Conservation (phyloP, 2,888 invertebrate genomes). For the Leuctra nigra region DNA sequence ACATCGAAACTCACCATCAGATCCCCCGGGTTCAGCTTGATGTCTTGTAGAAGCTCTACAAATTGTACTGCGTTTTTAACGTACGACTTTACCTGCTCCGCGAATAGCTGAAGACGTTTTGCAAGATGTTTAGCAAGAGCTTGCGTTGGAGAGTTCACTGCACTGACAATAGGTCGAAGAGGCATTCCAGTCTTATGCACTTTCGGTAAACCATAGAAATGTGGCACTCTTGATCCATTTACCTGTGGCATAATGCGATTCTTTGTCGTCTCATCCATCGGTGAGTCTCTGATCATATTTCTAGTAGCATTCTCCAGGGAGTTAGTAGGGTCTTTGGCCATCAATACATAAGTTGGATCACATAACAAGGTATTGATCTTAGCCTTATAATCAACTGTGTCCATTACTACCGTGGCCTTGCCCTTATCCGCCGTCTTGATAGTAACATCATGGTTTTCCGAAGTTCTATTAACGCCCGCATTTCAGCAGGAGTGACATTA, state of each 20-base stretch:
- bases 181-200: background rate
- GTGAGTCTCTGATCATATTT: background rate
- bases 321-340: background rate
- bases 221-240: background rate
- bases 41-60: background rate
- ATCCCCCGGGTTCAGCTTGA: background rate
- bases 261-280: background rate
- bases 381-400: background rate
- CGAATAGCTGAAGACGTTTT: background rate
- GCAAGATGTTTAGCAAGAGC: background rate
- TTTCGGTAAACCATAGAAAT: slow-evolving; percentile 9
- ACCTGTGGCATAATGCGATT: background rate
- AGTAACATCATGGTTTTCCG: background rate
- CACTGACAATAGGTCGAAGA: too few species aligned
- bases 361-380: slow-evolving; percentile 1
- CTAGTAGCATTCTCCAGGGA: background rate
- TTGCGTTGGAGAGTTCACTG: background rate
- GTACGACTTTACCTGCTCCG: background rate
- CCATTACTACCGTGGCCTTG: slow-evolving; percentile 5
- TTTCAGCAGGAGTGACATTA: background rate
- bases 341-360: background rate
- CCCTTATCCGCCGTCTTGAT: slow-evolving; percentile 1
- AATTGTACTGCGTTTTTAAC: slow-evolving; percentile 12
- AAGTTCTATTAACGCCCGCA: background rate
- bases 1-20: slow-evolving; percentile 7